Evolutionary conservation across 2,113 vertebrate species (phyloP), one percentile per base, ranked within the genome.

Genomic region (Lophius piscatorius): DNA sequence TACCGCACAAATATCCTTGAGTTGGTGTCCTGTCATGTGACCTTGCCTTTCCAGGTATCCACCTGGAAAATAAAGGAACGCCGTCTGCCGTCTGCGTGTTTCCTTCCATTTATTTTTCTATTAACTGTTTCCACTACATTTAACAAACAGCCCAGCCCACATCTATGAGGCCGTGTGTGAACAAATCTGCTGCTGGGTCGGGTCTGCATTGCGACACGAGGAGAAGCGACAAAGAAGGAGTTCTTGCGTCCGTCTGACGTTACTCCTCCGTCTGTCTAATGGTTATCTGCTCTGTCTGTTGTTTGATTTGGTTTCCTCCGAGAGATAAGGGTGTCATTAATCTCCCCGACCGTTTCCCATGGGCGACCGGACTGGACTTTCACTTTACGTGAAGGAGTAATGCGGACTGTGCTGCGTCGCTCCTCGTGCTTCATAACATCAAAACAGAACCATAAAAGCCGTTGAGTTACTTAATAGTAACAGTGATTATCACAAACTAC

Each of bases 271-370:
- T 20, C 76, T 74, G 31, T 56, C 38, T 64, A 5, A 11, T 57
- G 29, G 24, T 74, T 48, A 46, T 22, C 58, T 17, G n/a, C 36
- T 21, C 23, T 50, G 13, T 46, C 70, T 72, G 74, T 69, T 80
- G 54, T 84, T 85, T 82, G 58, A 40, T 81, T 71, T 78, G 67
- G 78, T 77, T 85, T 81, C 81, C 49, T 63, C 44, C 28, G 64
- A 33, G 66, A 76, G 70, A 83, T 80, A 70, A 68, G 61, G 59
- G 29, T 36, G 31, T 75, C 54, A 23, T 11, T 56, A 22, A 50
- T 41, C 59, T 38, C 28, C 20, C 35, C 20, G n/a, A 16, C 31
- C 8, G 1, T 58, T 69, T 46, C 40, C 29, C 42, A 42, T 12
- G 9, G 17, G 33, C 50, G 39, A 64, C 48, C 23, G 56, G 31